Evolutionary conservation across 2,113 vertebrate genomes (phyloP).

Genomic region (Rhea pennata): DNA sequence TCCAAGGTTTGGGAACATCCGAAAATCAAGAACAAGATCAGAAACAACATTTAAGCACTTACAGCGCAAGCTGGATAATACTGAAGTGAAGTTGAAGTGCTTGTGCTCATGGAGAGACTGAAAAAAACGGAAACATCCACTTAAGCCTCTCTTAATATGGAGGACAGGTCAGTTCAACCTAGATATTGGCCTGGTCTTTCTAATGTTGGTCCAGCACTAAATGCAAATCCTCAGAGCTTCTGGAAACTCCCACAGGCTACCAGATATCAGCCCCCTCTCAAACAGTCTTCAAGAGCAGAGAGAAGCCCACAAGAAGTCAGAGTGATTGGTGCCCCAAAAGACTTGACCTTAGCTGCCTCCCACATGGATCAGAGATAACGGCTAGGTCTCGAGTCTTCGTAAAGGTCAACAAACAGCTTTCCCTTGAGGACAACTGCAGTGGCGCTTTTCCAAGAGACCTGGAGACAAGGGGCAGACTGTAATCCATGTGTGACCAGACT

Average conservation of each 20-base stretch:
- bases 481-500: neutral
- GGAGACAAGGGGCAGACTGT: neutral
- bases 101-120: neutral
- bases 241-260: neutral
- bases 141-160: neutral
- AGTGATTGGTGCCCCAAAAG: neutral
- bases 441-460: neutral
- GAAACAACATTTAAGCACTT: neutral
- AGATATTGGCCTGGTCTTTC: neutral
- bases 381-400: neutral
- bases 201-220: neutral
- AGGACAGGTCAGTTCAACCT: neutral
- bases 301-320: neutral
- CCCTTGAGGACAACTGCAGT: rapidly evolving
- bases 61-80: neutral
- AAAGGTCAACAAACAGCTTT: neutral
- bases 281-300: neutral
- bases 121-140: neutral
- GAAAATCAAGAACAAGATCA: neutral
- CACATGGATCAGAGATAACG: neutral
- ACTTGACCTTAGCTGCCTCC: neutral
- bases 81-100: neutral
- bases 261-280: neutral
- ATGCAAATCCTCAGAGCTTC: neutral
- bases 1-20: neutral